Evolutionary conservation across 2,797 vertebrate genomes (phyloP).

Genomic region (Mormyrops boulengeri): DNA sequence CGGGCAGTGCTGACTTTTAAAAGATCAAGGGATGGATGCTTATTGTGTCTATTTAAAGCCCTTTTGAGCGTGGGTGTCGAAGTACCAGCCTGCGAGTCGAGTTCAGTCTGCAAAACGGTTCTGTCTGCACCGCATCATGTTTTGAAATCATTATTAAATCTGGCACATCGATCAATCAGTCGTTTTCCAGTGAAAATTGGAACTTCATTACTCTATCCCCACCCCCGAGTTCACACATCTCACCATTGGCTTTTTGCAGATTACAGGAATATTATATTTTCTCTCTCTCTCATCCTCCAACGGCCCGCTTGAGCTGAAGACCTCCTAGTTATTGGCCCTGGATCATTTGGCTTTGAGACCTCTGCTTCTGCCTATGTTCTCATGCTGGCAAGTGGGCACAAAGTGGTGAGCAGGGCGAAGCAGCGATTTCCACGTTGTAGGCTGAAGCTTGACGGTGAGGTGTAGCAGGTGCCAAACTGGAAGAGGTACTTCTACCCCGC

Average conservation of each 20-base stretch:
- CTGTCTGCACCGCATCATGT: background rate
- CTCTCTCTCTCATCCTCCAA: background rate
- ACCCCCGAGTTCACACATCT: background rate
- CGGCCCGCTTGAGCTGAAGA: background rate
- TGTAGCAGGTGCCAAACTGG: background rate
- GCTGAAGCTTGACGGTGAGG: background rate
- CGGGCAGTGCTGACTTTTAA: background rate
- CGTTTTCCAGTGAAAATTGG: background rate
- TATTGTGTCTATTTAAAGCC: background rate
- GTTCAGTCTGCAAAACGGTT: background rate
- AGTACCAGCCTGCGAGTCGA: background rate
- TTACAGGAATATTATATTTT: background rate
- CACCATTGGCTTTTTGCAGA: background rate
- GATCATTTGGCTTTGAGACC: background rate
- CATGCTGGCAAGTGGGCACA: background rate
- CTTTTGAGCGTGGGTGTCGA: background rate
- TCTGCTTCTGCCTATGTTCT: background rate
- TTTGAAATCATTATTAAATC: background rate
- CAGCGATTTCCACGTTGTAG: background rate
- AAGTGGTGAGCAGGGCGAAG: background rate
- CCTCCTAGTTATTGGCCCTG: background rate
- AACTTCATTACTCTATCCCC: background rate
- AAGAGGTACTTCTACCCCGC: background rate
- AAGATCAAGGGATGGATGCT: background rate
- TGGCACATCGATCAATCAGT: background rate